These are phyloP conservation scores for Peromyscus eremicus DNA, from an alignment of 2,797 vertebrate species.

Conservation along the genomic window DNA sequence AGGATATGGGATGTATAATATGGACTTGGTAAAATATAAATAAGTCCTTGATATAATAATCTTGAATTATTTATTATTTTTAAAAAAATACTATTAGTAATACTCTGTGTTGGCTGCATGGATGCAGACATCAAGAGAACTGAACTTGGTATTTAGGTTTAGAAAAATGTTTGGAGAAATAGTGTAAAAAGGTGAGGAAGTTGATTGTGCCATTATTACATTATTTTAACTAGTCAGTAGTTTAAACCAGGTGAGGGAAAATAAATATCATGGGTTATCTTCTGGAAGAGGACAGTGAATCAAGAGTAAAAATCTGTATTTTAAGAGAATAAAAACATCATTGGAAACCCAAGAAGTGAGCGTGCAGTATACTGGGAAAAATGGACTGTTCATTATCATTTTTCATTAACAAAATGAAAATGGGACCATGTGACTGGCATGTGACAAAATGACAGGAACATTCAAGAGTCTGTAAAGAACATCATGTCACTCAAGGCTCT, in stretches of 20 bases:
- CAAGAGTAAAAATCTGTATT: background rate
- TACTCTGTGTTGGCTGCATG: background rate
- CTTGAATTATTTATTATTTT: background rate
- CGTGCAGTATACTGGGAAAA: background rate
- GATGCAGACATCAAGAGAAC: fast-evolving
- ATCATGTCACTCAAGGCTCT: background rate
- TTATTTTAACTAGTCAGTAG: background rate
- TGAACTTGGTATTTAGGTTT: background rate
- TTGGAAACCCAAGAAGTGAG: background rate
- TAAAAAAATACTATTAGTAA: background rate
- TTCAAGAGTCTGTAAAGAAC: background rate
- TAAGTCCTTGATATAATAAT: background rate
- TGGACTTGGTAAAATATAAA: background rate
- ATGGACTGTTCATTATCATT: background rate
- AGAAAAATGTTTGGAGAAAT: background rate
- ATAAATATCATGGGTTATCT: background rate
- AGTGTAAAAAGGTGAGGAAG: background rate
- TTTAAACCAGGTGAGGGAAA: background rate
- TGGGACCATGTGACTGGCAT: background rate
- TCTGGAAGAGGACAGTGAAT: background rate
- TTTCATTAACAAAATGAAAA: background rate
- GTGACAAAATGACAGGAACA: background rate
- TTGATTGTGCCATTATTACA: background rate
- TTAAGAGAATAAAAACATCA: background rate
- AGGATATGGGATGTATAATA: background rate